Evolutionary conservation across 2,888 invertebrate genomes (phyloP), one percentile per base, ranked within the genome.

Genomic region (Pammene aurita): DNA sequence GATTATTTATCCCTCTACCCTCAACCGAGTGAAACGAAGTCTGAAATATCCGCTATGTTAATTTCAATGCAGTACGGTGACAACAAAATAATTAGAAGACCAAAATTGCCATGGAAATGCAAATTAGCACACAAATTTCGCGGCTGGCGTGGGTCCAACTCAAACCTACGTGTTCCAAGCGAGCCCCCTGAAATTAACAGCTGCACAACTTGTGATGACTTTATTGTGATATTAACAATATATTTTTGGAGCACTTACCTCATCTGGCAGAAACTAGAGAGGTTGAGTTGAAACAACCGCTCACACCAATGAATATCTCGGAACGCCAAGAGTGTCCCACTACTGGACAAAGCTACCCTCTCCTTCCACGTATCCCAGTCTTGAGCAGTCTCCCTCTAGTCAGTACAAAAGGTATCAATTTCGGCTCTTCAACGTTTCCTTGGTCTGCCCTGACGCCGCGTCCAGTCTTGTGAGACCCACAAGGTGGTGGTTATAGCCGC

Each of bases 81-180:
- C 62, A 62, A 62, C 62, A 52, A 62, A 62, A 62, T 62, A 62
- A 62, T 62, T 62, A 52, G 62, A 52, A 62, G 18, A 52, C 62
- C 50, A 62, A 62, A 62, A 62, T 62, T 62, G 62, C 41, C 50
- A 62, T 62, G 62, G 62, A 62, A 41, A 62, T 52, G 62, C 50
- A 62, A 62, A 52, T 62, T 62, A 62, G 50, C 62, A 52, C 62
- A 62, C 62, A 62, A 62, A 62, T 62, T 62, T 62, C 13, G 41
- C n/a, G 13, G 62, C 50, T 62, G 62, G 62, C 62, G 38, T 62
- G 50, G 41, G 38, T 52, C 62, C 62, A 62, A 62, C 26, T 62
- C 18, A 41, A 62, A 52, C 38, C 50, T 62, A 62, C 18, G 61
- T 62, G 50, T 61, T 16, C 38, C 9, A 38, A 50, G 60, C 48